Evolutionary conservation across 2,797 vertebrate genomes (phyloP).

Genomic region (Rhinogobio ventralis): DNA sequence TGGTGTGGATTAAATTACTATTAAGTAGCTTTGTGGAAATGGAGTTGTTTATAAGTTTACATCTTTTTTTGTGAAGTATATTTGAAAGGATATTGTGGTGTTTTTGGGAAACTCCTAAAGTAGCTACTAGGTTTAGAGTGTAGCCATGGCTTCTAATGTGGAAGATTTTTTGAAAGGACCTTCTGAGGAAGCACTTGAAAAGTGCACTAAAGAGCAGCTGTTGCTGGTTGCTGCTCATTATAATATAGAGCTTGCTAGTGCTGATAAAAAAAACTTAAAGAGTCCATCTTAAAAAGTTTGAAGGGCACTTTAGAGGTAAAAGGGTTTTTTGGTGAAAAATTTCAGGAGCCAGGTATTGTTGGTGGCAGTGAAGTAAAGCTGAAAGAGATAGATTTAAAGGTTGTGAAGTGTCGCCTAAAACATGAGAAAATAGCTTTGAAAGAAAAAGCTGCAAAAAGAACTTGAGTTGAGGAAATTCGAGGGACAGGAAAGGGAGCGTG

Average conservation of each 20-base stretch:
- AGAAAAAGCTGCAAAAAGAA: not conserved
- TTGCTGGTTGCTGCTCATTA: not conserved
- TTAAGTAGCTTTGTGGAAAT: not conserved
- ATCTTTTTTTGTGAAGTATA: not conserved
- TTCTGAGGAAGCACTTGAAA: not conserved
- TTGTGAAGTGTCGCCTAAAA: not conserved
- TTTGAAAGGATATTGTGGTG: not conserved
- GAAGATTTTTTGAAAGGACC: not conserved
- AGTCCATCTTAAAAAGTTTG: not conserved
- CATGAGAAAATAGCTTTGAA: not conserved
- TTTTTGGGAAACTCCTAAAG: not conserved
- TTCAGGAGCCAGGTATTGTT: too few species aligned
- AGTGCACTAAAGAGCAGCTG: not conserved
- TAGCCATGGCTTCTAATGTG: not conserved
- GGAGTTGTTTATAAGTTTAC: too few species aligned
- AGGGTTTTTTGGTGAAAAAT: not conserved
- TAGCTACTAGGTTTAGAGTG: not conserved
- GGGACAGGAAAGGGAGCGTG: not conserved
- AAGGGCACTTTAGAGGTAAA: not conserved
- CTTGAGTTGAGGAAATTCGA: not conserved
- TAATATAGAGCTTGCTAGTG: not conserved
- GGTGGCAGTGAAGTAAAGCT: slow-evolving; percentile 1
- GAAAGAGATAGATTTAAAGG: not conserved
- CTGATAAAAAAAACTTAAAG: not conserved
- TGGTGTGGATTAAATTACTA: not conserved